Base-by-base conservation (phyloP, 2,797 vertebrate genomes). In the Gallinago solitaria region DNA sequence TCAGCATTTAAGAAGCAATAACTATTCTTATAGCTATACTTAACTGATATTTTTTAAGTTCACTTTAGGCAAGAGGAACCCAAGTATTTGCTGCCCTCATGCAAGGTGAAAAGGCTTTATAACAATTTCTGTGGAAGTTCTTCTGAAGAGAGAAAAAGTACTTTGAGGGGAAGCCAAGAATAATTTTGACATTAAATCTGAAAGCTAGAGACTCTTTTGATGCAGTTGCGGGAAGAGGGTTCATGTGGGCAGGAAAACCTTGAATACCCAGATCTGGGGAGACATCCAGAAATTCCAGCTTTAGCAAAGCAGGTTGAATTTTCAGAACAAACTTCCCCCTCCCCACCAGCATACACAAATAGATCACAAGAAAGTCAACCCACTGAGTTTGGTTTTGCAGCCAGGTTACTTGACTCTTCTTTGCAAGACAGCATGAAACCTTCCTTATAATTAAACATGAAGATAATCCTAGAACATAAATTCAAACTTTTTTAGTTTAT, bases 221-320 rank as follows among this genome's bases (percentile, higher is more conserved):
- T 32, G 12, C 63, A 80, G 27, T 2, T 3, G 6, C 9, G 25
- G 6, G 20, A 32, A 59, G 24, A 12, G 6, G 5, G 7, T 16
- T 86, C 41, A 73, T 3, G 1, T 5, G 8, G 47, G 47, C n/a
- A 82, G n/a, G 51, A 85, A 93, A 92, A 70, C 20, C 9, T 53
- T 61, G 39, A 35, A 48, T 32, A 87, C 8, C 25, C 51, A 80
- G 37, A 63, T 63, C 30, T 35, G 37, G 7, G 19, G 45, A 96
- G 19, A 35, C 59, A 95, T 30, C 81, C 51, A 97, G 91, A 92
- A 92, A 91, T 74, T 92, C 82, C 64, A 89, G 78, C 74, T 92
- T 85, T 60, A 92, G 73, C 25, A 77, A 87, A 85, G 60, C 7
- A 3, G 12, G 21, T 4, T 60, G 64, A 87, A 89, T 87, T 82